These are phyloP conservation scores for Hecatera dysodea DNA, from an alignment of 2,888 invertebrate genomes.

Conservation along the genomic window DNA sequence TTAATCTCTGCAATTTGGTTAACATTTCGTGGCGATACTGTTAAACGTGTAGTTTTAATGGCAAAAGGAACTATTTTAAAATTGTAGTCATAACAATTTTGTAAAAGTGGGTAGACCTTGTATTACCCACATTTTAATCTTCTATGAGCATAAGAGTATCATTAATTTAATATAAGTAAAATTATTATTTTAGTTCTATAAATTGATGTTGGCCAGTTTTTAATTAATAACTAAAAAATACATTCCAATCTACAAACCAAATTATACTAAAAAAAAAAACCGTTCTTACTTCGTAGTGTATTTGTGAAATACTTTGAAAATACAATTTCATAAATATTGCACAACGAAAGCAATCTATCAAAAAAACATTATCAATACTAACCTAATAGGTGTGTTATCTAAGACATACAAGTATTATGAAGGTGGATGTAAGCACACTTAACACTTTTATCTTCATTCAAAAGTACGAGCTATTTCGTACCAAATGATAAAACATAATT, in stretches of 20 bases:
- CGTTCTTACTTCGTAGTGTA: not conserved
- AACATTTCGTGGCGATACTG: not conserved
- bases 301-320: constrained; percentile 31
- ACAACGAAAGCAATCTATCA: constrained; percentile 52
- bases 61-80: not conserved
- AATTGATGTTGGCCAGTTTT: no score
- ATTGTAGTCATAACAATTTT: not conserved
- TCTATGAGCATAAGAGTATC: not conserved
- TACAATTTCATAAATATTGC: constrained; percentile 60
- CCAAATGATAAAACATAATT: not conserved
- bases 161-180: no score
- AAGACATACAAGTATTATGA: constrained; percentile 13
- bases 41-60: not conserved
- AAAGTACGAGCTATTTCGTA: not conserved
- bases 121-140: not conserved
- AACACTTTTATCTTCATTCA: constrained; percentile 6
- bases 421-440: constrained; percentile 1
- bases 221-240: not conserved
- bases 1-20: not conserved
- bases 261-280: not conserved
- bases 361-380: constrained; percentile 34
- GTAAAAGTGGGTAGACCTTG: not conserved
- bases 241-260: not conserved
- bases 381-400: not conserved
- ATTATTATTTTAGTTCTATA: no score